A percentile compares a stretch with the other conserved stretches of the same genome.
phyloP scores from a whole-genome alignment of 1,140 invertebrate species.

The Drosophila setifemur region DNA sequence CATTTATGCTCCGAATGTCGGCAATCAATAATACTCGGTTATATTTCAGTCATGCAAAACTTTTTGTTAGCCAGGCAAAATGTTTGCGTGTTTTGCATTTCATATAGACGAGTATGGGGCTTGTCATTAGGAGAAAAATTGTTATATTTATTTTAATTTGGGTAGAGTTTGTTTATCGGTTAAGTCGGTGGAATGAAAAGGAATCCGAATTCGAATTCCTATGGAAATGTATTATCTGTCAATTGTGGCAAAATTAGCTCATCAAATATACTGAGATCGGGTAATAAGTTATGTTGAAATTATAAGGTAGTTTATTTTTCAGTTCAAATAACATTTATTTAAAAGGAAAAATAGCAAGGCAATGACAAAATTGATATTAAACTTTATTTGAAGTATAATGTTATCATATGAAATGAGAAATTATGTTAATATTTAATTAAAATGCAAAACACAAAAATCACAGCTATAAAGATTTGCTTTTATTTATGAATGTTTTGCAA shows the following conservation, averaged over 20 bases:
- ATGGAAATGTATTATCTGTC: conserved; percentile 6
- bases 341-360: too few relatives aligned
- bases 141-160: conserved; percentile 78
- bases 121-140: conserved; percentile 68
- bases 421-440: too few relatives aligned
- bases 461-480: too few relatives aligned
- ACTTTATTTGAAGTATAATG: too few relatives aligned
- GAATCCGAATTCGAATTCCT: neutral
- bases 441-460: too few relatives aligned
- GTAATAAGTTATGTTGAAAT: too few relatives aligned
- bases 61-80: conserved; percentile 54
- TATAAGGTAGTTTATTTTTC: too few relatives aligned
- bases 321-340: conserved; percentile 4
- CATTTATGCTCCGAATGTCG: conserved; percentile 59
- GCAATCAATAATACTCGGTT: conserved; percentile 66
- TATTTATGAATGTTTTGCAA: too few relatives aligned
- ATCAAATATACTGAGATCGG: neutral
- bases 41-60: conserved; percentile 69
- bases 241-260: conserved; percentile 6
- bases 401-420: too few relatives aligned
- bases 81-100: conserved; percentile 70
- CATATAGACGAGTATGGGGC: conserved; percentile 42
- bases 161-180: conserved; percentile 30
- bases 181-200: neutral
- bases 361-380: too few relatives aligned